A percentile compares a stretch with the other conserved stretches of the same genome.
Evolutionary conservation across 2,113 vertebrate genomes (phyloP).

Genomic region (Seriola aureovittata): DNA sequence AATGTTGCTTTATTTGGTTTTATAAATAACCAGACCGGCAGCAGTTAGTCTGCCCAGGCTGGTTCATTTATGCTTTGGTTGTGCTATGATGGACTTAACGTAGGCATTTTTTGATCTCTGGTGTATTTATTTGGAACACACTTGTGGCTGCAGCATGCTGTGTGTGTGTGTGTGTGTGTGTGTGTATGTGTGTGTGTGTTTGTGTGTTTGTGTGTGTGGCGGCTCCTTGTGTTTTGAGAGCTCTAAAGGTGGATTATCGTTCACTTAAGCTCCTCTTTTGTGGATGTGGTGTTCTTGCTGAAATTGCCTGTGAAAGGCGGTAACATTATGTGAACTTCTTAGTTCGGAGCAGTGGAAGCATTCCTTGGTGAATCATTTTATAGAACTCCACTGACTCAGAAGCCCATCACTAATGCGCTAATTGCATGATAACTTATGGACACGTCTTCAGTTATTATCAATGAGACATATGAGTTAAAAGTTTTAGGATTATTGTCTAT

Average conservation of each 20-base stretch:
- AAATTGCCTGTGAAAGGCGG: conserved; percentile 14
- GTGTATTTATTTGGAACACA: conserved; percentile 13
- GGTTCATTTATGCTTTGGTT: conserved; percentile 46
- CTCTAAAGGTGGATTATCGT: conserved; percentile 33
- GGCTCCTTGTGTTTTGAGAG: conserved; percentile 9
- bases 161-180: not conserved
- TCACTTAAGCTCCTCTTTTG: conserved; percentile 18
- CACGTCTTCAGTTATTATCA: not conserved
- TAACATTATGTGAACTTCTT: conserved; percentile 9
- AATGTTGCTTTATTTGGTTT: conserved; percentile 39
- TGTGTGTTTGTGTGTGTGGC: conserved; percentile 3
- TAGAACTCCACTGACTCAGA: conserved; percentile 20
- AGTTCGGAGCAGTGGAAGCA: not conserved
- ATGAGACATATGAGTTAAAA: not conserved
- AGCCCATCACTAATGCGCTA: conserved; percentile 27
- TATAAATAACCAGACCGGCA: conserved; percentile 34
- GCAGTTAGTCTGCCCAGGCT: conserved; percentile 17
- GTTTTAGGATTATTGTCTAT: not conserved
- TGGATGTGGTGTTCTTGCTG: conserved; percentile 16
- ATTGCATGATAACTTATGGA: conserved; percentile 37
- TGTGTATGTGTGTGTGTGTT: not conserved
- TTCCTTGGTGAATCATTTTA: conserved; percentile 20
- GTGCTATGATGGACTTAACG: conserved; percentile 27
- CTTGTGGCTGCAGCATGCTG: conserved; percentile 16
- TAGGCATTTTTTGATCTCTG: conserved; percentile 29